A percentile compares a stretch with the other conserved stretches of the same genome.
Evolutionary conservation across 2,888 invertebrate species (phyloP).

Genomic region (Eudemis profundana): DNA sequence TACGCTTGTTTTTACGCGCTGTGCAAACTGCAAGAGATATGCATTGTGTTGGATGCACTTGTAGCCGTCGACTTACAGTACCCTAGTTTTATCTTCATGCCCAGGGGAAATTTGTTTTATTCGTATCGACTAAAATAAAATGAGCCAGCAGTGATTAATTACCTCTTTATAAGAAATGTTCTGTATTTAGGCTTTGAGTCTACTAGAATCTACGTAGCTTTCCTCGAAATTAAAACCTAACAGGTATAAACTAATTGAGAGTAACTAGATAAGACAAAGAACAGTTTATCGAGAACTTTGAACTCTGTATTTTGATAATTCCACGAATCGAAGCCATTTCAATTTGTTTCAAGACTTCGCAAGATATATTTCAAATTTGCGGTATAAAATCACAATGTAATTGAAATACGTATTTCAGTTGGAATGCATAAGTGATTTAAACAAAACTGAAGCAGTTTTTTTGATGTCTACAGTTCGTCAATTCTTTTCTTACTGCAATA

Average conservation of each 20-base stretch:
- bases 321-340: conserved; percentile 5
- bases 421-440: neutral
- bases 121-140: neutral
- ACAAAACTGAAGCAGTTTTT: neutral
- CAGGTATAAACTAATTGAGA: neutral
- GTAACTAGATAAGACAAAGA: neutral
- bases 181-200: neutral
- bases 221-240: neutral
- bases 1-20: conserved; percentile 50
- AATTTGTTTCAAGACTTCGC: neutral
- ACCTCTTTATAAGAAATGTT: neutral
- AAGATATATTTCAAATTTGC: conserved; percentile 10
- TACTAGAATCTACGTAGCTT: neutral
- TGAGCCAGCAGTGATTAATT: neutral
- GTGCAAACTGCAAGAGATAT: conserved; percentile 56
- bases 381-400: neutral
- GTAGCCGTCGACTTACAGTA: conserved; percentile 20
- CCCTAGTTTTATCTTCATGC: conserved; percentile 17
- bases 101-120: conserved; percentile 31
- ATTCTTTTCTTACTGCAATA: neutral
- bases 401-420: neutral
- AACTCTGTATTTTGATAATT: neutral
- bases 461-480: neutral
- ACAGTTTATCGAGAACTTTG: neutral
- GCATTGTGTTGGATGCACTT: conserved; percentile 51